These are phyloP conservation scores for Nomia melanderi DNA, from an alignment of 1,140 invertebrate genomes.

Conservation along the genomic window DNA sequence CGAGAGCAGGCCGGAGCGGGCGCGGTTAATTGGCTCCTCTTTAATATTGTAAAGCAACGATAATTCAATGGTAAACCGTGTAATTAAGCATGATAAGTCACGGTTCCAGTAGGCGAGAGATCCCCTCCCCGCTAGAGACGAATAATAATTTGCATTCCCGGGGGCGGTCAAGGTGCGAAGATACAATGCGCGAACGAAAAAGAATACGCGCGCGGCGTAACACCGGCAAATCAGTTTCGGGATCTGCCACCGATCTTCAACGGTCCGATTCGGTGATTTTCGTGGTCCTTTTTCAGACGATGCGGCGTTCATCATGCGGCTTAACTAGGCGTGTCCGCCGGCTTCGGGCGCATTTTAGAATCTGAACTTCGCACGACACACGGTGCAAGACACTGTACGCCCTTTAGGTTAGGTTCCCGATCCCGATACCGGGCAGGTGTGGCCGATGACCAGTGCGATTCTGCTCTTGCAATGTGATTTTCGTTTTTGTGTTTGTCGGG, in stretches of 20 bases:
- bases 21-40: conserved; percentile 55
- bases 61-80: conserved; percentile 60
- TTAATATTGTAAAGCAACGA: conserved; percentile 59
- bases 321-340: conserved; percentile 71
- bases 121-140: conserved; percentile 45
- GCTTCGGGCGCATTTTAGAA: conserved; percentile 59
- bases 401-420: background rate
- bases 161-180: conserved; percentile 54
- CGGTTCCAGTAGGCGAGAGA: conserved; percentile 52
- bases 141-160: conserved; percentile 62
- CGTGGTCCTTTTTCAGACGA: conserved; percentile 55
- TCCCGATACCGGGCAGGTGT: conserved; percentile 59
- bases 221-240: conserved; percentile 61
- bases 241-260: conserved; percentile 72
- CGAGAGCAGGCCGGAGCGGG: conserved; percentile 18
- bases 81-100: conserved; percentile 68
- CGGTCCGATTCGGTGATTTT: conserved; percentile 17
- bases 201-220: conserved; percentile 19
- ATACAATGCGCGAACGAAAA: background rate
- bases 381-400: background rate
- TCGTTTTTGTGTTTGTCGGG: too few species aligned
- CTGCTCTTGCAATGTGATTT: too few species aligned
- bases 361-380: conserved; percentile 12
- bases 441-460: conserved; percentile 16
- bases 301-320: conserved; percentile 70